Evolutionary conservation across 1,140 invertebrate genomes (phyloP), one percentile per base, ranked within the genome.

Genomic region (Drosophila parvula): DNA sequence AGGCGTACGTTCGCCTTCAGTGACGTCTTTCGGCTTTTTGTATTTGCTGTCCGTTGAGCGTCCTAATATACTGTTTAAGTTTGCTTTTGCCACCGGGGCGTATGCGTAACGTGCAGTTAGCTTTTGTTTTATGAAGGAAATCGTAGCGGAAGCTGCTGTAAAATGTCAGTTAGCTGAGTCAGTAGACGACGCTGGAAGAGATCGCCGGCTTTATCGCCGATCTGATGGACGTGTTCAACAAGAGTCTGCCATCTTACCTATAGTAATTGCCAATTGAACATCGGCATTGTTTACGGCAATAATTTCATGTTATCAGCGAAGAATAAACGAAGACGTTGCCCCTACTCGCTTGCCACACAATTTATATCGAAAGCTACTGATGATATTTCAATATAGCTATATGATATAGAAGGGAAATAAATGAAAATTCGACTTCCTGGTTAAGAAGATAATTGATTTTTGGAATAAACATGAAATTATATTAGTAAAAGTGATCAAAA

Each of bases 101-200:
- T 82, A 83, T 82, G 76, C 80, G 80, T 79, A 83, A 79, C 74
- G 60, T 67, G 30, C 12, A 22, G 73, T 57, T 59, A 55, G 14
- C 12, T 8, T 50, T 50, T 11, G 16, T 30, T 6, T 41, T 56
- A 43, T 68, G n/a, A 50, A 73, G 27, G 10, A 38, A 38, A 55
- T 60, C 59, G 36, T 43, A 55, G 61, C 78, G 78, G 70, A 81
- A 81, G 60, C 57, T 56, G 41, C 50, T 60, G 62, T 82, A 83
- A 75, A 63, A 85, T 85, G 78, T 36, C 82, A 84, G 56, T 44
- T 36, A 45, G 41, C 67, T 79, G 80, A 83, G 18, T 82, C 79
- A 82, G 53, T 57, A 12, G 9, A 34, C 68, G 34, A 55, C 18
- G 40, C 53, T 58, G 43, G 22, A 36, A 32, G 14, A 30, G 50